phyloP scores from a whole-genome alignment of 35 echinoderm and acorn worm species.

The Apostichopus californicus region DNA sequence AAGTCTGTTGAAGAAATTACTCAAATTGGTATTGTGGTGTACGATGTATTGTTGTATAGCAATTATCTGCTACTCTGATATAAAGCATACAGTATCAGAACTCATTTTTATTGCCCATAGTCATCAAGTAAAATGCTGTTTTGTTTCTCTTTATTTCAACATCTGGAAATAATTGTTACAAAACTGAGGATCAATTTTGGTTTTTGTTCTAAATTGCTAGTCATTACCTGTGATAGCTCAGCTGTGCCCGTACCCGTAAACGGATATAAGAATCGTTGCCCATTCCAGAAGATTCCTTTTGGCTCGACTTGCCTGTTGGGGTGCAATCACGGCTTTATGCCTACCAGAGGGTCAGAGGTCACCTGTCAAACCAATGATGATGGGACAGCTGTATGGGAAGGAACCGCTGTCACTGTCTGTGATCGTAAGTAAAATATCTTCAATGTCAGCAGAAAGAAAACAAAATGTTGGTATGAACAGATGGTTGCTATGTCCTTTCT shows the following conservation, averaged over 20 bases:
- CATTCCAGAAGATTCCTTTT: slow-evolving; percentile 36
- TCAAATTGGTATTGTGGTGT: too few species aligned
- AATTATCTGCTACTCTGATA: too few species aligned
- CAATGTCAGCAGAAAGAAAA: neutral
- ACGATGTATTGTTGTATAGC: too few species aligned
- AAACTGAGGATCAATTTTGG: too few species aligned
- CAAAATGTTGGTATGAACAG: too few species aligned
- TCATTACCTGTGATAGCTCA: slow-evolving; percentile 63
- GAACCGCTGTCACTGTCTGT: slow-evolving; percentile 31
- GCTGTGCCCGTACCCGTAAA: slow-evolving; percentile 65
- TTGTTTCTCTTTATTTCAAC: too few species aligned
- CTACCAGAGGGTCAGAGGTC: slow-evolving; percentile 33
- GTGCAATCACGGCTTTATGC: slow-evolving; percentile 73
- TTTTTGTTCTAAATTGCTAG: slow-evolving; percentile 28
- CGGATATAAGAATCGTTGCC: slow-evolving; percentile 70
- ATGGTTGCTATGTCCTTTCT: too few species aligned
- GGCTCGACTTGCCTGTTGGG: slow-evolving; percentile 56
- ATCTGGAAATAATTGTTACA: too few species aligned
- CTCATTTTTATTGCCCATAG: too few species aligned
- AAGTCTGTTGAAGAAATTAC: too few species aligned
- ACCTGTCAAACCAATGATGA: slow-evolving; percentile 66
- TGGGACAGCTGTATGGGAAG: slow-evolving; percentile 43
- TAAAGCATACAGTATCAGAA: too few species aligned
- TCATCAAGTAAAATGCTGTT: too few species aligned
- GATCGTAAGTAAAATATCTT: slow-evolving; percentile 33